Percentiles rank a stretch among this genome's conserved stretches.
phyloP scores from a whole-genome alignment of 1,140 invertebrate genomes.

The Triops cancriformis region DNA sequence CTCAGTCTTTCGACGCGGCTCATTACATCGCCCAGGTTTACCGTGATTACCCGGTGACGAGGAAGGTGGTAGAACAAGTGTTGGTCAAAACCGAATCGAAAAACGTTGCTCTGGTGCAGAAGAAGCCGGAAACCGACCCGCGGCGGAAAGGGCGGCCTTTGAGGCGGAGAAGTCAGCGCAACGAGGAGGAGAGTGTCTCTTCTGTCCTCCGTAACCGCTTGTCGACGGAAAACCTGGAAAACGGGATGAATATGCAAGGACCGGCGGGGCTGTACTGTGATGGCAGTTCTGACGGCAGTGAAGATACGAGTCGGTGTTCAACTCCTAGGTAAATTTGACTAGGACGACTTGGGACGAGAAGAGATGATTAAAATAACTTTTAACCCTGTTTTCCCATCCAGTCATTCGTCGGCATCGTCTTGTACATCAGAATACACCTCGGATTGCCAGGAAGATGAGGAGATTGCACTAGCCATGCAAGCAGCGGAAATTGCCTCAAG shows the following conservation, averaged over 20 bases:
- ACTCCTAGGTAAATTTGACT: neutral
- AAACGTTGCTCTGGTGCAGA: neutral
- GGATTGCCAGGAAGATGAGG: slow-evolving; percentile 77
- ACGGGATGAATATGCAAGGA: neutral
- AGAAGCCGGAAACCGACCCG: neutral
- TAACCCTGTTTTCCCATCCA: neutral
- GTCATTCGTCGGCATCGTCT: slow-evolving; percentile 35
- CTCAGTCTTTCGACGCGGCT: slow-evolving; percentile 3
- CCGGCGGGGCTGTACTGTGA: neutral
- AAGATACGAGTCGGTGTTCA: neutral
- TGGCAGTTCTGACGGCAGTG: neutral
- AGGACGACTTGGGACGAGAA: too few species aligned
- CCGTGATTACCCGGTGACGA: slow-evolving; percentile 12
- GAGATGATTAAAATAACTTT: neutral
- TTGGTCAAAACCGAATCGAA: neutral
- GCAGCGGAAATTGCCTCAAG: slow-evolving; percentile 71
- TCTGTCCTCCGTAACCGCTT: neutral
- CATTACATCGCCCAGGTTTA: slow-evolving; percentile 19
- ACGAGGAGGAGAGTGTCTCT: slow-evolving; percentile 17
- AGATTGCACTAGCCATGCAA: slow-evolving; percentile 75
- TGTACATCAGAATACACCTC: slow-evolving; percentile 67
- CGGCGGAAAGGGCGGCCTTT: neutral
- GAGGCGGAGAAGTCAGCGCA: neutral
- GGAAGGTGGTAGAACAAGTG: slow-evolving; percentile 18
- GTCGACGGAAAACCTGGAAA: neutral